These are phyloP conservation scores for Seriola quinqueradiata DNA, from an alignment of 2,113 vertebrate species.

Conservation along the genomic window DNA sequence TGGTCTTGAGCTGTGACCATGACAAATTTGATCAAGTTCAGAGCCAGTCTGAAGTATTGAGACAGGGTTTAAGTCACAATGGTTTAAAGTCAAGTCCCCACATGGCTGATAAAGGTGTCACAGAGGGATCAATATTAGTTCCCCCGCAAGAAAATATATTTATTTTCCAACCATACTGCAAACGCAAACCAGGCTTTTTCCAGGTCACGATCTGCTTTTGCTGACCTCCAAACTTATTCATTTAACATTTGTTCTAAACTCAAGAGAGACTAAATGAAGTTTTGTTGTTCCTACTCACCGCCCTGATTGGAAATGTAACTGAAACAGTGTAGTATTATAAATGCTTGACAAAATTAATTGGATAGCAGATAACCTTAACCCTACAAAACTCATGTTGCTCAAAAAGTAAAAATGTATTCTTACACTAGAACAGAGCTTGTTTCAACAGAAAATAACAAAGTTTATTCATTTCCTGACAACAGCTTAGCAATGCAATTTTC, in stretches of 20 bases:
- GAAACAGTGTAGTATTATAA: too few species aligned
- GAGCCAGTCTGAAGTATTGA: neutral
- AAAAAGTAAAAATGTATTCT: too few species aligned
- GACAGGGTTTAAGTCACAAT: slow-evolving; percentile 8
- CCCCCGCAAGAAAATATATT: neutral
- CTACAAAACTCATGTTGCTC: neutral
- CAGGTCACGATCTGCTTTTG: neutral
- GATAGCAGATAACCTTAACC: neutral
- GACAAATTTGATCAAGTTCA: slow-evolving; percentile 4
- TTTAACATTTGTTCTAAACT: neutral
- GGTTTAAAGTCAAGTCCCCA: neutral
- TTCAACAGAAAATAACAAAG: too few species aligned
- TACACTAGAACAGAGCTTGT: too few species aligned
- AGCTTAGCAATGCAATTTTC: too few species aligned
- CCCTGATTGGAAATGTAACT: neutral
- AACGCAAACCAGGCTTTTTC: neutral
- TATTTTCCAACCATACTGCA: slow-evolving; percentile 7
- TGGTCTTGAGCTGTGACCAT: neutral
- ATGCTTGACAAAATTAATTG: neutral
- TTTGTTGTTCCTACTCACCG: neutral
- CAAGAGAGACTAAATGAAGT: neutral
- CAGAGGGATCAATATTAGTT: slow-evolving; percentile 12
- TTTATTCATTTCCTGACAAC: too few species aligned
- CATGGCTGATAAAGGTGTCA: neutral
- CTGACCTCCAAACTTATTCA: neutral